Base-by-base conservation (phyloP, 2,888 invertebrate species). In the Pyrochroa serraticornis region DNA sequence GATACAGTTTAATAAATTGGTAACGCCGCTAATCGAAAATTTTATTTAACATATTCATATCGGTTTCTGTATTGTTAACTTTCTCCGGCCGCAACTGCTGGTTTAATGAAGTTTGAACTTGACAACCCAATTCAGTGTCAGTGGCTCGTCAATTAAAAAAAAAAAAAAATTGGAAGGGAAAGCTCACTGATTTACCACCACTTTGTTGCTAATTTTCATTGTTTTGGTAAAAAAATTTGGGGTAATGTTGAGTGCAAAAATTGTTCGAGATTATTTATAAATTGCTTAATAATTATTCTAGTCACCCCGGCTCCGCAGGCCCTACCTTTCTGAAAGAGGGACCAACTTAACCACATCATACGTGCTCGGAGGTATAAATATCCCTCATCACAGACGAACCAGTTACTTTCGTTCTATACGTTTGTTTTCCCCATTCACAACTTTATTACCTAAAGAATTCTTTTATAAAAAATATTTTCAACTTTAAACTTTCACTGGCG, bases 321-420 rank as follows among this genome's bases (percentile, higher is more conserved):
- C 22, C 12, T 42, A 36, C 38, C 43, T 45, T 45, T 44, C 42
- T 14, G 31, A 43, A 48, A 45, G 39, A 46, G 53, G 46, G 46
- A 34, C 35, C 43, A 49, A 38, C 56, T 47, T 54, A 54, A 55
- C 65, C 69, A 59, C 62, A 62, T 64, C 62, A 65, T 66, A 67
- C 69, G 69, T 69, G 69, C 66, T 51, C 57, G 46, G 68, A 48
- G 62, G 58, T 48, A 60, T 62, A 66, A 69, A 63, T 65, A 62
- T 60, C 57, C 60, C 58, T 61, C 58, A 62, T 66, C 64, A 63
- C 32, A 35, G 10, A 30, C 41, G 37, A 32, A 22, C 48, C 43
- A 14, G 33, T 45, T 53, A 42, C 49, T 48, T 55, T 49, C 48
- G 42, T 49, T 55, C 48, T 43, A 31, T 45, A 9, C 30, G 36